These are phyloP conservation scores for Oreochromis grahami DNA, from an alignment of 2,797 vertebrate genomes.

Conservation along the genomic window DNA sequence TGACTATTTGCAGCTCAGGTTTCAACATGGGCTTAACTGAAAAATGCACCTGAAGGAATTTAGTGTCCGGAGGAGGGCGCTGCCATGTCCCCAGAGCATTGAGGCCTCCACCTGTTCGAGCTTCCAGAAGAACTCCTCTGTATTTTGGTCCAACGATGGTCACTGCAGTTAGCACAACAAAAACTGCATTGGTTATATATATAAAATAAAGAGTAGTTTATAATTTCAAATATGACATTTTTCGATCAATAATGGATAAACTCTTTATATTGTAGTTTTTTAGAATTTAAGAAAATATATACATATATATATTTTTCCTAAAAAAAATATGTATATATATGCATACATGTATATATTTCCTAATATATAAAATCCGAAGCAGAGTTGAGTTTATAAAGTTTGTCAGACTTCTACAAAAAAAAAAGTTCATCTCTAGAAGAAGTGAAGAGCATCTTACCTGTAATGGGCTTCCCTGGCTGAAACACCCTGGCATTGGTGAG, in stretches of 20 bases:
- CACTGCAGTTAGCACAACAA: conserved; percentile 35
- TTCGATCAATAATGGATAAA: not conserved
- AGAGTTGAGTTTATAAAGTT: not conserved
- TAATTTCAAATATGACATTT: not conserved
- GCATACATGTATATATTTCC: not conserved
- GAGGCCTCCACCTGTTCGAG: conserved; percentile 18
- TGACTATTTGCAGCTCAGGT: not conserved
- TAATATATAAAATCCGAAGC: not conserved
- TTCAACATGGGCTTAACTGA: not conserved
- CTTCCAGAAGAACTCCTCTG: conserved; percentile 58
- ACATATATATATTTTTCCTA: no score
- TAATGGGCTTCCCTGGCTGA: conserved; percentile 44
- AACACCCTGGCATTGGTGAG: conserved; percentile 32
- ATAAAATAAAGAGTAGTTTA: not conserved
- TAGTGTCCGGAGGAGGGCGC: conserved; percentile 61
- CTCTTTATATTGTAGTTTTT: not conserved
- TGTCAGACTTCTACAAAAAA: not conserved
- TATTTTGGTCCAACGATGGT: conserved; percentile 58
- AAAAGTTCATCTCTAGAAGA: not conserved
- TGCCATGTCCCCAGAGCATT: conserved; percentile 58
- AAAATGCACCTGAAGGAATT: conserved; percentile 54
- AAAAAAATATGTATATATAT: no score
- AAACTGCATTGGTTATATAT: not conserved
- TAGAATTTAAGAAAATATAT: not conserved
- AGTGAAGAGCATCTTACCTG: conserved; percentile 45